phyloP scores from a whole-genome alignment of 2,797 vertebrate species.

The Petrocephalus schoutedeni region DNA sequence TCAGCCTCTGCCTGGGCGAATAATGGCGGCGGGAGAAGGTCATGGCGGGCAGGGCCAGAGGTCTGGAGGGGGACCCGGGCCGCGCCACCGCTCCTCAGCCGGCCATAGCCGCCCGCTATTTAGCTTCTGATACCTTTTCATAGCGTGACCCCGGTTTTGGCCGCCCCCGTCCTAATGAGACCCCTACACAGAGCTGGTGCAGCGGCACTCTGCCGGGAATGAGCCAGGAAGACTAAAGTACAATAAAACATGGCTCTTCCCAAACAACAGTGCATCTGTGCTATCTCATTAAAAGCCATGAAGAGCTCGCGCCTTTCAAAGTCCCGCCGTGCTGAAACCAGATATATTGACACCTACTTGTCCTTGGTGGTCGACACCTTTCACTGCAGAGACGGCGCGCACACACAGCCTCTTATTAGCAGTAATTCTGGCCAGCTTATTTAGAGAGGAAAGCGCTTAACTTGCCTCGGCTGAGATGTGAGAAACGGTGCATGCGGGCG shows the following conservation, averaged over 20 bases:
- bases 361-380: slow-evolving; percentile 38
- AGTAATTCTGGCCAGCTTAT: slow-evolving; percentile 57
- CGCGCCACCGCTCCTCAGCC: slow-evolving; percentile 63
- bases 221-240: slow-evolving; percentile 41
- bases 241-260: slow-evolving; percentile 54
- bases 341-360: slow-evolving; percentile 54
- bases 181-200: slow-evolving; percentile 42
- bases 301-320: slow-evolving; percentile 55
- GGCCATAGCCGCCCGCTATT: slow-evolving; percentile 74
- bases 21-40: slow-evolving; percentile 85
- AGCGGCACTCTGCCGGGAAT: slow-evolving; percentile 61
- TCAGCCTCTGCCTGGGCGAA: slow-evolving; percentile 81
- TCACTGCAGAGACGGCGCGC: slow-evolving; percentile 45
- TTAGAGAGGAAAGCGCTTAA: slow-evolving; percentile 61
- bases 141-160: slow-evolving; percentile 81
- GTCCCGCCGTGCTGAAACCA: slow-evolving; percentile 51
- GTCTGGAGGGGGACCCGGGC: slow-evolving; percentile 60
- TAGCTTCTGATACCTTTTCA: slow-evolving; percentile 78
- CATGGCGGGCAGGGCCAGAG: slow-evolving; percentile 71
- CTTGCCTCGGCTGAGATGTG: slow-evolving; percentile 47
- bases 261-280: slow-evolving; percentile 60
- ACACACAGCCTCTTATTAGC: slow-evolving; percentile 56
- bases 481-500: slow-evolving; percentile 30
- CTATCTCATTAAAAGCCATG: slow-evolving; percentile 53
- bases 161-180: slow-evolving; percentile 78